Evolutionary conservation across 2,113 vertebrate species (phyloP).

Genomic region (Rissa tridactyla): DNA sequence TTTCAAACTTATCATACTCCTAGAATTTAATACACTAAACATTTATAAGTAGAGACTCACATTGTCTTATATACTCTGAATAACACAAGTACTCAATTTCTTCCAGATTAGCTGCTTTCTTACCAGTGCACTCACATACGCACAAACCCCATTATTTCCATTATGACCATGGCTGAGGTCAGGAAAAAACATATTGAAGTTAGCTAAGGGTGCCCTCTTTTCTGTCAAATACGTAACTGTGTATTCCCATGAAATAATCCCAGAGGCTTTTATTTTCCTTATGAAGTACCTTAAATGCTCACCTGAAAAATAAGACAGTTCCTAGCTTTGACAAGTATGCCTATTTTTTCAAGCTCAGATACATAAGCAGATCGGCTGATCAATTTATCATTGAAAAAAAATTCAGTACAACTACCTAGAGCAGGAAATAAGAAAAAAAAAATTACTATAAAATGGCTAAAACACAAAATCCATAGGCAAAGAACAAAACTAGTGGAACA

Average conservation of each 20-base stretch:
- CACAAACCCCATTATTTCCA: not conserved
- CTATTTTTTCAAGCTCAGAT: constrained; percentile 83
- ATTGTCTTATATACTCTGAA: not conserved
- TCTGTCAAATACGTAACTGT: not conserved
- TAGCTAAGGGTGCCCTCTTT: not conserved
- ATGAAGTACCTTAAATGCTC: not conserved
- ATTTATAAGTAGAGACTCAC: not conserved
- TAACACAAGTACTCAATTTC: not conserved
- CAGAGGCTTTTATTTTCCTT: not conserved
- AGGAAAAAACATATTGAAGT: not conserved
- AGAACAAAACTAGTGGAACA: not conserved
- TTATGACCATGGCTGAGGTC: not conserved
- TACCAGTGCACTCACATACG: not conserved
- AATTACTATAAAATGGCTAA: not conserved
- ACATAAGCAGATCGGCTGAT: constrained; percentile 78
- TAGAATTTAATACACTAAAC: not conserved
- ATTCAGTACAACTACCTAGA: constrained; percentile 84
- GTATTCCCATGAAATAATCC: not conserved
- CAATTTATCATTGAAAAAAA: constrained; percentile 71
- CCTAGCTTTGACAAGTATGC: constrained; percentile 85
- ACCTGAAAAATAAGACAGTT: constrained; percentile 97
- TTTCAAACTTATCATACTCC: not conserved
- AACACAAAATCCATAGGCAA: not conserved
- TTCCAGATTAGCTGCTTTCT: not conserved
- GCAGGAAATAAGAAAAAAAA: not conserved